Evolutionary conservation across 2,113 vertebrate species (phyloP).

Genomic region (Poecile atricapillus): DNA sequence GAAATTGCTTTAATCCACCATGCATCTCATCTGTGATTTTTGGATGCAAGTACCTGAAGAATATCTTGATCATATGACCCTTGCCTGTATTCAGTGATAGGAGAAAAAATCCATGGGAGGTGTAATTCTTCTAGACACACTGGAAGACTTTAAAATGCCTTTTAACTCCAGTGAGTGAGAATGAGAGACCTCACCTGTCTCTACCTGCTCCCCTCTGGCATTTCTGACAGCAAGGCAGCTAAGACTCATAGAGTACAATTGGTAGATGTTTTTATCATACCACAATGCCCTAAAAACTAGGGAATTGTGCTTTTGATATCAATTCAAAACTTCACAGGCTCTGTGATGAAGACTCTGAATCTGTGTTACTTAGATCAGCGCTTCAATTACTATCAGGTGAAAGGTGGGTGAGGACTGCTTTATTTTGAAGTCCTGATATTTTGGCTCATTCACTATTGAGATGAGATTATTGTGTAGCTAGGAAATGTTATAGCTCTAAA

Average conservation of each 20-base stretch:
- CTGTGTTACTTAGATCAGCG: not conserved
- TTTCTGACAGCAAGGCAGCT: not conserved
- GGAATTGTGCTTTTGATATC: not conserved
- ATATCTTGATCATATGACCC: not conserved
- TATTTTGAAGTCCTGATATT: not conserved
- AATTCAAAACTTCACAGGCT: not conserved
- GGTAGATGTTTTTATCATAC: not conserved
- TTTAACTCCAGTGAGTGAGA: not conserved
- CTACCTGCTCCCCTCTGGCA: not conserved
- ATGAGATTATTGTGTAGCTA: not conserved
- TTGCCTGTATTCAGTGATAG: not conserved
- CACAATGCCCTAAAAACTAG: not conserved
- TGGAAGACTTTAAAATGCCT: not conserved
- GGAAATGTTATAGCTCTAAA: not conserved
- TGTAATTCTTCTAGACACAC: not conserved
- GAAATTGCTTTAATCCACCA: not conserved
- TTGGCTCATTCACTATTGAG: not conserved
- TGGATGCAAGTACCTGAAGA: not conserved
- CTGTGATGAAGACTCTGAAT: not conserved
- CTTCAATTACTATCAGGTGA: not conserved
- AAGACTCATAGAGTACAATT: not conserved
- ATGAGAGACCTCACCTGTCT: not conserved
- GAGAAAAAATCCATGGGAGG: not conserved
- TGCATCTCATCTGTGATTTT: not conserved
- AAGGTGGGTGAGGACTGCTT: not conserved